A percentile compares a stretch with the other conserved stretches of the same genome.
Evolutionary conservation across 1,140 invertebrate species (phyloP).

Genomic region (Stenopsyche tienmushanensis): DNA sequence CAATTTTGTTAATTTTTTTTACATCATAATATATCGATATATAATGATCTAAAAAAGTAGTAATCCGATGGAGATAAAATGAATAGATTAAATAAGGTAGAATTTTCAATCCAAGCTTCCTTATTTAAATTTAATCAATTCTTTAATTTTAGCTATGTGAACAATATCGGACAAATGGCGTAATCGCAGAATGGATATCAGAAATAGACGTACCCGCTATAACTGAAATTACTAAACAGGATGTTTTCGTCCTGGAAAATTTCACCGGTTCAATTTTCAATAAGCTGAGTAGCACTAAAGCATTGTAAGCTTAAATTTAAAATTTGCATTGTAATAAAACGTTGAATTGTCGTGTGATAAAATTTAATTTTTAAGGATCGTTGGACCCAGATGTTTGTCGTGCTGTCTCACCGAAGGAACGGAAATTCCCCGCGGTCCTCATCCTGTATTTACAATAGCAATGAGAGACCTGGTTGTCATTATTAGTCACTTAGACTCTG

Average conservation of each 20-base stretch:
- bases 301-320: conserved; percentile 59
- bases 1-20: too few species aligned
- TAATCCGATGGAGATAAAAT: too few species aligned
- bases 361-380: conserved; percentile 55
- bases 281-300: conserved; percentile 63
- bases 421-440: conserved; percentile 71
- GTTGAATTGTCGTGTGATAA: neutral
- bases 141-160: conserved; percentile 48
- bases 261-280: conserved; percentile 72
- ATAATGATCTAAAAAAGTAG: too few species aligned
- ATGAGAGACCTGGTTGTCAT: conserved; percentile 77
- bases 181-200: conserved; percentile 48
- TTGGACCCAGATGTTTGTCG: conserved; percentile 79
- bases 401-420: conserved; percentile 69
- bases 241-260: conserved; percentile 73
- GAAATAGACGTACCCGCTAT: conserved; percentile 46
- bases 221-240: conserved; percentile 62
- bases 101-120: too few species aligned
- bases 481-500: conserved; percentile 66
- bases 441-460: conserved; percentile 77
- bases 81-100: too few species aligned
- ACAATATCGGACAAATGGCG: conserved; percentile 49
- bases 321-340: conserved; percentile 16
- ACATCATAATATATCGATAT: too few species aligned
- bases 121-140: neutral